A percentile compares a stretch with the other conserved stretches of the same genome.
Evolutionary conservation across 2,888 invertebrate species (phyloP).

Genomic region (Prostheceraeus crozeri): DNA sequence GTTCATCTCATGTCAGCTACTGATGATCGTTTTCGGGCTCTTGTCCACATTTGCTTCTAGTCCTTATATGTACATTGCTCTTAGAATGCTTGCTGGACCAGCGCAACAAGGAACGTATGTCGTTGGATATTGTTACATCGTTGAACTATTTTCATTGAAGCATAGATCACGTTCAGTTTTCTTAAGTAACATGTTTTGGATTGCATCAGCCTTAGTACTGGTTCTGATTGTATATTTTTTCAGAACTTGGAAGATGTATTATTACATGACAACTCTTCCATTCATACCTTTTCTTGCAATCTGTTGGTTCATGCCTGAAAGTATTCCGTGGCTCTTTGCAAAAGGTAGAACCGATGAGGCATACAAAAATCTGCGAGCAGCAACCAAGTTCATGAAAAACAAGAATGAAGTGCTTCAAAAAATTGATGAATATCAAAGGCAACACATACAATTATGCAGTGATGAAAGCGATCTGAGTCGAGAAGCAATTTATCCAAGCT

Average conservation of each 20-base stretch:
- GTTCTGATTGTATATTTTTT: constrained; percentile 30
- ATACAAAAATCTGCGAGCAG: constrained; percentile 10
- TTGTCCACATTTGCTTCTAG: constrained; percentile 14
- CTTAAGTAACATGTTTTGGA: constrained; percentile 28
- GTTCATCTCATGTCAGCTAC: constrained; percentile 12
- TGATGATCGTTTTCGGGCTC: constrained; percentile 22
- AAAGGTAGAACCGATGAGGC: constrained; percentile 27
- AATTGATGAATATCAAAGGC: too few relatives aligned
- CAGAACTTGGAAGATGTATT: constrained; percentile 29
- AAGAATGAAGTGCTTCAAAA: too few relatives aligned
- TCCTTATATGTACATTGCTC: constrained; percentile 17
- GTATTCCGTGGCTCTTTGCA: constrained; percentile 29
- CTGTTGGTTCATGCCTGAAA: constrained; percentile 29
- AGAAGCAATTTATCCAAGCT: too few relatives aligned
- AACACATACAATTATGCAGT: too few relatives aligned
- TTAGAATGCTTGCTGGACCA: constrained; percentile 16
- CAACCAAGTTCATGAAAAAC: too few relatives aligned
- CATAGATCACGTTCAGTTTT: constrained; percentile 19
- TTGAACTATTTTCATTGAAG: constrained; percentile 31
- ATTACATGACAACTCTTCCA: constrained; percentile 29
- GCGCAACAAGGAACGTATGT: constrained; percentile 31
- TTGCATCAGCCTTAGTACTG: constrained; percentile 8
- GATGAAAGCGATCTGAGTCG: too few relatives aligned
- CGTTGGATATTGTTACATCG: constrained; percentile 22
- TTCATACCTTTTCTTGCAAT: too few relatives aligned